Percentiles rank a stretch among this genome's conserved stretches.
These are phyloP conservation scores for Pristionchus exspectatus DNA, from an alignment of 2,888 invertebrate genomes.

Conservation along the genomic window DNA sequence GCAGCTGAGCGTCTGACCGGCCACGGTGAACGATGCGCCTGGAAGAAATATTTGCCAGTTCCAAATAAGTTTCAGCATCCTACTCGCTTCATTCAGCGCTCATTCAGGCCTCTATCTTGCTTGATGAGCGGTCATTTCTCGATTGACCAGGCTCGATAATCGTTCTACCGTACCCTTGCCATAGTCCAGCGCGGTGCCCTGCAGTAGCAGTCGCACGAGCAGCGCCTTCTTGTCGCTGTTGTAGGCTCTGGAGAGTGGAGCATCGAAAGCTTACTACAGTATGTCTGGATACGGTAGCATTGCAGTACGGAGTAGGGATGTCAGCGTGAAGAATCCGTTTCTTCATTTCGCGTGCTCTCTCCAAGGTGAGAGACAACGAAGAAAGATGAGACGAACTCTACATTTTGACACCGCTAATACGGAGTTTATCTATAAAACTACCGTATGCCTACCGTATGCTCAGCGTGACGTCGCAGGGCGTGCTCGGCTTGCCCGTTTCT, in stretches of 20 bases:
- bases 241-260: not conserved
- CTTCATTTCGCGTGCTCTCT: too few species aligned
- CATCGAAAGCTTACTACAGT: too few species aligned
- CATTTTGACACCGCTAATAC: too few species aligned
- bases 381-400: too few species aligned
- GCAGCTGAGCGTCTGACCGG: not conserved
- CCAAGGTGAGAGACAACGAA: too few species aligned
- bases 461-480: not conserved
- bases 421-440: too few species aligned
- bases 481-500: not conserved
- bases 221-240: not conserved
- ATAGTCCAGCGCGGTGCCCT: not conserved
- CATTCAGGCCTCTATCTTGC: too few species aligned
- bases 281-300: not conserved
- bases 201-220: not conserved
- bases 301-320: too few species aligned
- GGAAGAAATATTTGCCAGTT: not conserved
- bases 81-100: not conserved
- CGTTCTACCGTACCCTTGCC: not conserved
- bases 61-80: not conserved
- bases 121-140: too few species aligned
- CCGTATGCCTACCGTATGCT: slow-evolving; percentile 1
- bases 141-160: not conserved
- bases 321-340: too few species aligned
- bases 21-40: not conserved